phyloP scores from a whole-genome alignment of 30 jellyfish, hydroid and myxozoan species.

The Aurelia sp. region DNA sequence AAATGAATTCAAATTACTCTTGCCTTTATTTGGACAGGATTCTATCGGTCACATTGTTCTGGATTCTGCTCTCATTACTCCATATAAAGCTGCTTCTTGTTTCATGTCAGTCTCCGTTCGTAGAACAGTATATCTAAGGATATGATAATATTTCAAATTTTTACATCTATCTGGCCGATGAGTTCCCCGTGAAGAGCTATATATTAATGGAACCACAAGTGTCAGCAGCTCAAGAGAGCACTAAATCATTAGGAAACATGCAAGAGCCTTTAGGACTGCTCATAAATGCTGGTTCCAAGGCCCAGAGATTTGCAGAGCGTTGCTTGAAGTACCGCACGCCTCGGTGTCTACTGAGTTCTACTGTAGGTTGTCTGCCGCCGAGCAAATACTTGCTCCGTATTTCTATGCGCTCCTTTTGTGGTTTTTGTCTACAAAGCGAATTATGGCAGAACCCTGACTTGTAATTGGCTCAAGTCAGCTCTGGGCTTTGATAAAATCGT shows the following conservation, averaged over 20 bases:
- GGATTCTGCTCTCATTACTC: background rate
- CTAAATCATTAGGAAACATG: conserved; percentile 33
- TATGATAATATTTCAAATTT: background rate
- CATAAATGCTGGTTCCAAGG: conserved; percentile 51
- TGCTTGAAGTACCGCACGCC: conserved; percentile 40
- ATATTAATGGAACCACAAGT: conserved; percentile 58
- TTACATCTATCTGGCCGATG: background rate
- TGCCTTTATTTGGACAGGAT: no score
- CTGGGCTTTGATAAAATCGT: conserved; percentile 62
- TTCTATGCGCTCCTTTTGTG: conserved; percentile 69
- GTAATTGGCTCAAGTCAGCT: conserved; percentile 76
- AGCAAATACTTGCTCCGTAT: conserved; percentile 61
- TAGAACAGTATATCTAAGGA: background rate
- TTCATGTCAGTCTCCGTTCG: no score
- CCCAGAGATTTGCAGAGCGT: conserved; percentile 22
- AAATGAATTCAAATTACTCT: conserved; percentile 3
- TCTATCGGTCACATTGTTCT: no score
- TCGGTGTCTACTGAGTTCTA: conserved; percentile 52
- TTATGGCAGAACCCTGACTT: conserved; percentile 46
- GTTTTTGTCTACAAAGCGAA: conserved; percentile 67
- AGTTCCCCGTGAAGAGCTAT: conserved; percentile 65
- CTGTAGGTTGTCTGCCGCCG: conserved; percentile 59
- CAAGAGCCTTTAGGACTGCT: conserved; percentile 11
- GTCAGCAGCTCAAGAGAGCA: conserved; percentile 31
- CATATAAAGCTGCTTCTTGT: background rate